phyloP scores from a whole-genome alignment of 2,888 invertebrate species.

The Asteroscopus sphinx region DNA sequence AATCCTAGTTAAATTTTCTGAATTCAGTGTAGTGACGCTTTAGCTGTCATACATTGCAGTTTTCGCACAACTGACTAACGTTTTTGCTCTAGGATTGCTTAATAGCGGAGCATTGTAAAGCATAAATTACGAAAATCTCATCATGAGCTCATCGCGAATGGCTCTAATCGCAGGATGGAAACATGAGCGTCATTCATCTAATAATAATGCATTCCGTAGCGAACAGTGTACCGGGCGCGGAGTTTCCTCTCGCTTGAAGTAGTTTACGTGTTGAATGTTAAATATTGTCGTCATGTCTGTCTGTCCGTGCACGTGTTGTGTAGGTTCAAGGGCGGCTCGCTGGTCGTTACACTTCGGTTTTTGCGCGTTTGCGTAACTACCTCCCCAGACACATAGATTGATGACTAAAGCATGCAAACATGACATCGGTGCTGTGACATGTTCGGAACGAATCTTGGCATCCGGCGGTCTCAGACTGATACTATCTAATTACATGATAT shows the following conservation, averaged over 20 bases:
- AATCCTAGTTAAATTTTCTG: too few relatives aligned
- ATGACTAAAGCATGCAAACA: constrained; percentile 60
- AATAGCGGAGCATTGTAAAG: constrained; percentile 29
- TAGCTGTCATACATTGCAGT: constrained; percentile 18
- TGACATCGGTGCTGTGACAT: constrained; percentile 52
- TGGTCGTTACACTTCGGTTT: constrained; percentile 78
- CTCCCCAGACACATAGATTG: constrained; percentile 68
- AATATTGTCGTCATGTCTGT: constrained; percentile 62
- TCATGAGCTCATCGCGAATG: constrained; percentile 24
- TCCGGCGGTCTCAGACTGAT: constrained; percentile 18
- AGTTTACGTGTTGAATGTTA: constrained; percentile 66
- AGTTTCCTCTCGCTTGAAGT: constrained; percentile 67
- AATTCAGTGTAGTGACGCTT: too few relatives aligned
- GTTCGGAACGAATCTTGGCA: constrained; percentile 46
- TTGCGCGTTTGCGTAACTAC: constrained; percentile 71
- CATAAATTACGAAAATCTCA: constrained; percentile 26
- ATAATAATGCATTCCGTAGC: constrained; percentile 65
- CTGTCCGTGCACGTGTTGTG: constrained; percentile 63
- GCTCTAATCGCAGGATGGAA: constrained; percentile 41
- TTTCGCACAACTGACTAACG: background rate
- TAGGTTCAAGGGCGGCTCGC: constrained; percentile 77
- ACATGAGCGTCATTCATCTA: constrained; percentile 46
- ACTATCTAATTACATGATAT: constrained; percentile 40
- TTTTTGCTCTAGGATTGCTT: constrained; percentile 3
- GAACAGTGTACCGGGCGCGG: constrained; percentile 50